phyloP scores from a whole-genome alignment of 2,797 vertebrate species.

The Parauchenoglanis ngamensis region DNA sequence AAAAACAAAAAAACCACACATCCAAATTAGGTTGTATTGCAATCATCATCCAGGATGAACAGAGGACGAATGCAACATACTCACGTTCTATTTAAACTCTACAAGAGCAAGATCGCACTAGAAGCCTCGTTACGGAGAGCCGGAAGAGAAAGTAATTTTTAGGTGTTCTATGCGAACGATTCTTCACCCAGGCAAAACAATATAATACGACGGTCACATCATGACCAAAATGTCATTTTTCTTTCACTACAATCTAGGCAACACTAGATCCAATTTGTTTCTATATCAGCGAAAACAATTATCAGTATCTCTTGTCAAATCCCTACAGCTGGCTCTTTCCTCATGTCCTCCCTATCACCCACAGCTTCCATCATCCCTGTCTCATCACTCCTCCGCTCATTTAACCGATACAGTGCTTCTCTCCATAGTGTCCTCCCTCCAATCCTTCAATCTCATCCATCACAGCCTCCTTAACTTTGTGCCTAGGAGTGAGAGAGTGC shows the following conservation, averaged over 20 bases:
- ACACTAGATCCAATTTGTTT: not conserved
- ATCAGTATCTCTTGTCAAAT: slow-evolving; percentile 4
- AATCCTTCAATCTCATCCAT: slow-evolving; percentile 34
- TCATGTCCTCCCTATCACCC: slow-evolving; percentile 15
- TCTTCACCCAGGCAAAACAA: not conserved
- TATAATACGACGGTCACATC: not conserved
- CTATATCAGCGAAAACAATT: not conserved
- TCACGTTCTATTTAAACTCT: not conserved
- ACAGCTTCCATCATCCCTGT: slow-evolving; percentile 36
- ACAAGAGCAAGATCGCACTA: not conserved
- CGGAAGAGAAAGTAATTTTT: not conserved
- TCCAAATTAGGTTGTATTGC: too few species aligned
- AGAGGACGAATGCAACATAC: too few species aligned
- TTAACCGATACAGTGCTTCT: slow-evolving; percentile 27
- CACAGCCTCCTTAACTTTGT: slow-evolving; percentile 35
- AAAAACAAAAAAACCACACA: not conserved
- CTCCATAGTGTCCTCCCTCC: slow-evolving; percentile 9
- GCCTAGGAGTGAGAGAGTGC: not conserved
- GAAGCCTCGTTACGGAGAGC: not conserved
- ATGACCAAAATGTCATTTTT: not conserved
- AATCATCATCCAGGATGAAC: not conserved
- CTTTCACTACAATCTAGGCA: not conserved
- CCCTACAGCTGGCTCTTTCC: not conserved
- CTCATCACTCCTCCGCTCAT: slow-evolving; percentile 31
- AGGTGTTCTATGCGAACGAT: not conserved